Percentiles rank a stretch among this genome's conserved stretches.
Evolutionary conservation across 2,113 vertebrate genomes (phyloP).

Genomic region (Chloebia gouldiae): DNA sequence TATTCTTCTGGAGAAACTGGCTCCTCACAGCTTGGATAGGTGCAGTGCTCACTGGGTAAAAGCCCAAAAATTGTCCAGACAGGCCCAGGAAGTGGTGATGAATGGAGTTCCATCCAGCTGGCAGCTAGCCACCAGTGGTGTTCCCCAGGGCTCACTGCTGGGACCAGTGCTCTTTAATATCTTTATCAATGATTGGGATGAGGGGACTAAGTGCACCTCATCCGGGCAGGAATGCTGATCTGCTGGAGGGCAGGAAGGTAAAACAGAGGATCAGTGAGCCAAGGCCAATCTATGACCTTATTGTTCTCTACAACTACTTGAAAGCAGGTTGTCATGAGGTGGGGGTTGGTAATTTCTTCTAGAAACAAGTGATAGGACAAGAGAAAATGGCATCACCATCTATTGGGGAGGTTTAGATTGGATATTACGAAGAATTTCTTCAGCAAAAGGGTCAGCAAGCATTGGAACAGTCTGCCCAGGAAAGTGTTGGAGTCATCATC

Average conservation of each 20-base stretch:
- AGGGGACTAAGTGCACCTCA: neutral
- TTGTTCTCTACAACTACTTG: neutral
- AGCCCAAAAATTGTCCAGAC: accelerated
- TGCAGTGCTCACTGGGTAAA: neutral
- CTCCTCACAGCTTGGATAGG: neutral
- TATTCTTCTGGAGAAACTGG: neutral
- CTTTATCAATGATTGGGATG: accelerated
- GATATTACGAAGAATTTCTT: neutral
- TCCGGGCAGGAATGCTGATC: neutral
- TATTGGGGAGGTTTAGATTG: accelerated
- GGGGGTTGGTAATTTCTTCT: neutral
- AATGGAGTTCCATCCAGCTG: neutral
- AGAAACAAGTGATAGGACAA: neutral
- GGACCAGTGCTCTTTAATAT: neutral
- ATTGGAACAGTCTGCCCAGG: neutral
- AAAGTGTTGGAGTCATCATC: neutral
- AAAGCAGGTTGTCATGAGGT: neutral
- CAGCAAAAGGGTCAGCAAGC: neutral
- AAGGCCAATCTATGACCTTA: neutral
- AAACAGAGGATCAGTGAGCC: neutral
- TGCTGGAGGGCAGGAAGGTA: neutral
- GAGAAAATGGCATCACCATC: neutral
- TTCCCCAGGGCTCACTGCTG: neutral
- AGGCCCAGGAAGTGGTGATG: neutral
- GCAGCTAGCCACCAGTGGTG: neutral